Percentiles rank a stretch among this genome's conserved stretches.
Conservation (phyloP, 2,888 invertebrate genomes). For the Lymantria dispar region DNA sequence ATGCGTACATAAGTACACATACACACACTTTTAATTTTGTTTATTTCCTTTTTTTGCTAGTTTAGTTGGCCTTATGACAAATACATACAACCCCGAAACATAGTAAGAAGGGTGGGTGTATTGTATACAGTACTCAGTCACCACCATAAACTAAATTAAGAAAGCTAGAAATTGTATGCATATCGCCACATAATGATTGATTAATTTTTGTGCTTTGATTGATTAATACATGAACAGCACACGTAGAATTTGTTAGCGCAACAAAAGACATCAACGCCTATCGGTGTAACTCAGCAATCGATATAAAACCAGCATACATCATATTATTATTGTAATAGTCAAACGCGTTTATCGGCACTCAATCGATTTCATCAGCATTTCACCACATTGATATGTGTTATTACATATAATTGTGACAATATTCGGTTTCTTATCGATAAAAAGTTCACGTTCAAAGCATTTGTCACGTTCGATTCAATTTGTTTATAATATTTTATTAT, state of each 20-base stretch:
- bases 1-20: no score
- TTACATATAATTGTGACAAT: constrained; percentile 33
- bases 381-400: constrained; percentile 35
- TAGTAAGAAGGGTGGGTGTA: no score
- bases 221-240: background rate
- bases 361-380: constrained; percentile 44
- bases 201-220: background rate
- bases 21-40: no score
- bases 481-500: constrained; percentile 24
- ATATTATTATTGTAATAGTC: constrained; percentile 29
- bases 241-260: background rate
- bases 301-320: constrained; percentile 11
- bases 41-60: no score
- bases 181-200: background rate
- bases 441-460: constrained; percentile 32
- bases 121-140: no score
- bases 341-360: constrained; percentile 14
- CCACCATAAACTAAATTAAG: background rate
- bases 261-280: constrained; percentile 42
- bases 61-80: no score
- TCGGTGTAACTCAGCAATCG: constrained; percentile 6
- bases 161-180: background rate
- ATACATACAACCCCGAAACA: no score
- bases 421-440: constrained; percentile 36
- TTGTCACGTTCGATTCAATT: constrained; percentile 32